Evolutionary conservation across 2,888 invertebrate species (phyloP), one percentile per base, ranked within the genome.

Genomic region (Embidobia sp.): DNA sequence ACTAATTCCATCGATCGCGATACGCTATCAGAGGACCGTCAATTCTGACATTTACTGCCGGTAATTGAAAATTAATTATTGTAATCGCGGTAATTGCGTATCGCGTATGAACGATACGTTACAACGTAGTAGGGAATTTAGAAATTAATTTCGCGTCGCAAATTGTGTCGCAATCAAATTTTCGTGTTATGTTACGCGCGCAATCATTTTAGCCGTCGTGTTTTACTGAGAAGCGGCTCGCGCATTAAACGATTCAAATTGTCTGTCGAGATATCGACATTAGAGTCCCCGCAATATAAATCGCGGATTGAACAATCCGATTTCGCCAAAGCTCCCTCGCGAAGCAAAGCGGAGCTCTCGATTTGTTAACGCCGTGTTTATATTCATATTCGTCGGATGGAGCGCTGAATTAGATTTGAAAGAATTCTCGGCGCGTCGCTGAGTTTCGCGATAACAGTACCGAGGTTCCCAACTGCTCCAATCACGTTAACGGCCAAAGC

Each of bases 401-500:
- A 35, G 15, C 2, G 13, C 3, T 8, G 13, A 26, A 37, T 37
- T 22, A 35, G 26, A 51, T 51, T 33, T 11, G 10, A 13, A 33
- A 51, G 33, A 51, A 49, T 49, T 49, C 49, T 35, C 19, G 11
- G 49, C 49, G 19, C 33, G 33, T 51, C 19, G 33, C 8, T 8
- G 13, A 33, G 26, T 31, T 37, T n/a, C 26, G 10, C 5, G 33
- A 55, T 11, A 27, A 42, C 29, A 29, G 22, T 37, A 7, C 16
- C 42, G 33, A 29, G n/a, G 10, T 27, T 22, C 11, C 33, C 10
- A 26, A 29, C 26, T 42, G 29, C 18, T 42, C 15, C n/a, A 42
- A 42, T 57, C 55, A 19, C 55, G 26, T 42, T 57, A 57, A 57
- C 40, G 15, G 42, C 18, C 16, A 57, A 57, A 42, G 55, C 55